Conservation (phyloP, 2,797 vertebrate genomes). For the Anabas testudineus region DNA sequence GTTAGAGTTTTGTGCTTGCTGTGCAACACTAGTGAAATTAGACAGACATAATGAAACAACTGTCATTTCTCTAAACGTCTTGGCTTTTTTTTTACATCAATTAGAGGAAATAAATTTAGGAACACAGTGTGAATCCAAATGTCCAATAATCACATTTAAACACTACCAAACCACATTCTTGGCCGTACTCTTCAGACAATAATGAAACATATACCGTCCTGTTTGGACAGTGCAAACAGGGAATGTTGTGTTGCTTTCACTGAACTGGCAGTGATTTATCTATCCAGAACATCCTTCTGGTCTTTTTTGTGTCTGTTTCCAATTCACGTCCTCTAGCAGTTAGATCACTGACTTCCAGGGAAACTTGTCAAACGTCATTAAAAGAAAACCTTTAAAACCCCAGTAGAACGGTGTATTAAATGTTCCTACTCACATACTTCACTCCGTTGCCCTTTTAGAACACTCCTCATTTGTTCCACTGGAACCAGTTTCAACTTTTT, state of each 20-base stretch:
- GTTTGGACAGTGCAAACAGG: constrained; percentile 31
- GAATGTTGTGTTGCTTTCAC: constrained; percentile 39
- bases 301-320: constrained; percentile 47
- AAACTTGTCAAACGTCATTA: constrained; percentile 47
- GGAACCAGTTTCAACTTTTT: constrained; percentile 45
- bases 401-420: constrained; percentile 52
- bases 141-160: constrained; percentile 43
- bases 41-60: neutral
- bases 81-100: constrained; percentile 47
- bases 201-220: constrained; percentile 9
- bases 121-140: constrained; percentile 46
- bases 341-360: constrained; percentile 56
- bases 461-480: constrained; percentile 67
- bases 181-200: constrained; percentile 28
- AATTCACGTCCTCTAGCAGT: constrained; percentile 57
- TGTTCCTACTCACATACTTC: constrained; percentile 50
- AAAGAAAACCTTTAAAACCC: constrained; percentile 31
- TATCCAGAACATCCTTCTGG: constrained; percentile 61
- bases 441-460: constrained; percentile 39
- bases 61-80: neutral
- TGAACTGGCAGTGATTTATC: constrained; percentile 41
- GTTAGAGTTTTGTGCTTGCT: neutral
- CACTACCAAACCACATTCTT: constrained; percentile 40
- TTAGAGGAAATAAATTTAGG: constrained; percentile 31
- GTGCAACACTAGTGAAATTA: constrained; percentile 4